Evolutionary conservation across 2,113 vertebrate genomes (phyloP).

Genomic region (Lipophrys pholis): DNA sequence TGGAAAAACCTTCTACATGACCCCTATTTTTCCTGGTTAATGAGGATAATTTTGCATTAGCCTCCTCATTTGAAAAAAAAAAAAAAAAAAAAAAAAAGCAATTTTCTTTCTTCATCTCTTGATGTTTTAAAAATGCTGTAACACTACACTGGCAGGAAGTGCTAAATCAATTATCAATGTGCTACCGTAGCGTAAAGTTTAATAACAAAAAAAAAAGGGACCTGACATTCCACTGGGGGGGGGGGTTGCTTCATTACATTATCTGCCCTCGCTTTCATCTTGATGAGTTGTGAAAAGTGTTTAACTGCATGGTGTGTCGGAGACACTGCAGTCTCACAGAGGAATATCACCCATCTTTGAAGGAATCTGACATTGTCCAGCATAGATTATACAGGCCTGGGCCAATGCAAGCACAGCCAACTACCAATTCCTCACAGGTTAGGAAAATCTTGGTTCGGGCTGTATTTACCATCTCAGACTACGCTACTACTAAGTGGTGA

Average conservation of each 20-base stretch:
- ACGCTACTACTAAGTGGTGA: conserved; percentile 83
- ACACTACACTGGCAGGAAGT: neutral
- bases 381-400: conserved; percentile 76
- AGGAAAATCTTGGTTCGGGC: conserved; percentile 75
- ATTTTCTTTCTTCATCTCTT: neutral
- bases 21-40: conserved; percentile 26
- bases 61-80: conserved; percentile 22
- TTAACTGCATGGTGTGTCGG: neutral
- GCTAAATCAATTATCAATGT: conserved; percentile 26
- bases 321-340: conserved; percentile 24
- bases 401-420: conserved; percentile 71
- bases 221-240: neutral
- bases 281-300: conserved; percentile 9
- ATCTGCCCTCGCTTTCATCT: conserved; percentile 13
- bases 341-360: conserved; percentile 29
- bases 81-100: neutral
- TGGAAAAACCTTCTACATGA: conserved; percentile 41
- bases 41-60: conserved; percentile 32
- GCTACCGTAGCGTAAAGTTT: neutral
- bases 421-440: conserved; percentile 77
- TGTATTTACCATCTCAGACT: conserved; percentile 83
- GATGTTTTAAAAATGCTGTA: neutral
- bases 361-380: conserved; percentile 28
- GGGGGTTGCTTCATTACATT: neutral
- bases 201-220: conserved; percentile 7